A percentile compares a stretch with the other conserved stretches of the same genome.
These are phyloP conservation scores for Trachelipus rathkii DNA, from an alignment of 1,140 invertebrate genomes.

Conservation along the genomic window DNA sequence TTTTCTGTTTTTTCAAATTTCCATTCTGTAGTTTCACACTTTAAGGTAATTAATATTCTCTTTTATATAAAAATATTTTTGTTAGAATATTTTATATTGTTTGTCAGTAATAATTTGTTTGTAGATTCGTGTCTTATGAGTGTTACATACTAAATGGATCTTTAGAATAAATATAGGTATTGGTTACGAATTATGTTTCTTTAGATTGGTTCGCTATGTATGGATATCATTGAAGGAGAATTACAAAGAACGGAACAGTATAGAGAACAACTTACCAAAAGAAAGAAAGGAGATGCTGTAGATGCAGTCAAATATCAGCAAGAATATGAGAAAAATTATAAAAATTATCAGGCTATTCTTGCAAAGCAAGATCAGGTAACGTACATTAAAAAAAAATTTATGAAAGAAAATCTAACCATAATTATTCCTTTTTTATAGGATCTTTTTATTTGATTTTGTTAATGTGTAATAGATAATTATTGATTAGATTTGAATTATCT, in stretches of 20 bases:
- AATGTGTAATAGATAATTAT: too few species aligned
- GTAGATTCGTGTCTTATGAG: too few species aligned
- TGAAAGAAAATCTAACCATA: too few species aligned
- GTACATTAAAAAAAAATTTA: neutral
- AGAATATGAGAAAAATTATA: constrained; percentile 72
- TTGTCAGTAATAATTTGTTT: too few species aligned
- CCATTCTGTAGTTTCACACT: constrained; percentile 84
- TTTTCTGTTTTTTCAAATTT: constrained; percentile 96
- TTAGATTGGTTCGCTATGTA: constrained; percentile 87
- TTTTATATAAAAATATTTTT: constrained; percentile 11
- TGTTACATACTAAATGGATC: too few species aligned
- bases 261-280: constrained; percentile 70
- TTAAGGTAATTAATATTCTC: constrained; percentile 62
- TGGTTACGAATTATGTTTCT: constrained; percentile 45
- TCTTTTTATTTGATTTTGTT: too few species aligned
- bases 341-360: constrained; percentile 69
- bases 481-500: too few species aligned
- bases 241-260: constrained; percentile 87
- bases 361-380: constrained; percentile 46
- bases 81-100: too few species aligned
- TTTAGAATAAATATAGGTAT: too few species aligned
- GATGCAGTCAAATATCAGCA: constrained; percentile 45
- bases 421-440: too few species aligned
- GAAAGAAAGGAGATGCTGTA: constrained; percentile 33
- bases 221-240: constrained; percentile 94